Percentiles rank a stretch among this genome's conserved stretches.
These are phyloP conservation scores for Glaucidium brasilianum DNA, from an alignment of 2,113 vertebrate species.

Conservation along the genomic window DNA sequence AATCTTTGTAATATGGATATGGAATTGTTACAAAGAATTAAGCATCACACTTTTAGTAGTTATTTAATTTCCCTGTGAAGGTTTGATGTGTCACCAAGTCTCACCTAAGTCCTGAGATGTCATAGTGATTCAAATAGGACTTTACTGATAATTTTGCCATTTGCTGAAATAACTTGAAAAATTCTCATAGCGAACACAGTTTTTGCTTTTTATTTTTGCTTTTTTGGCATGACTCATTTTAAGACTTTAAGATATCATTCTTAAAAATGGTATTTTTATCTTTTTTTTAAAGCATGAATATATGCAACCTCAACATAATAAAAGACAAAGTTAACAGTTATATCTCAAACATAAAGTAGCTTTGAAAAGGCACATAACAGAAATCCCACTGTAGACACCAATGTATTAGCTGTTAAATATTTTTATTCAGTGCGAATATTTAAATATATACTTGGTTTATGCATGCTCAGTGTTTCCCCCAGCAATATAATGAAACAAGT, in stretches of 20 bases:
- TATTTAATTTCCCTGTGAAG: neutral
- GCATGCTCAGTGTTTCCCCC: neutral
- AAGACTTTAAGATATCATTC: neutral
- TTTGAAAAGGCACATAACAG: constrained; percentile 1
- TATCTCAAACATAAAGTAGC: neutral
- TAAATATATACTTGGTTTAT: neutral
- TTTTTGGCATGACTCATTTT: neutral
- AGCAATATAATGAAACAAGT: neutral
- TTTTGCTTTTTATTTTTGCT: neutral
- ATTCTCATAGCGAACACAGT: neutral
- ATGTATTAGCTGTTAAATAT: neutral
- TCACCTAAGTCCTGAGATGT: neutral
- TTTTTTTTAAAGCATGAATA: neutral
- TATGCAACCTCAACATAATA: neutral
- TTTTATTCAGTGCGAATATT: neutral
- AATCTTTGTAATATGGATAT: neutral
- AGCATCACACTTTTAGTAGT: neutral
- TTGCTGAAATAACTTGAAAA: constrained; percentile 25
- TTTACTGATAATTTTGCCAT: constrained; percentile 28
- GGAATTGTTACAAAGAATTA: constrained; percentile 15
- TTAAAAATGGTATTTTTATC: neutral
- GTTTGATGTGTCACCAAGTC: neutral
- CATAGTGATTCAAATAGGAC: neutral
- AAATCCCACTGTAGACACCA: neutral
- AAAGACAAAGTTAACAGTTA: neutral